Evolutionary conservation across 2,797 vertebrate species (phyloP).

Genomic region (Vireo griseus): DNA sequence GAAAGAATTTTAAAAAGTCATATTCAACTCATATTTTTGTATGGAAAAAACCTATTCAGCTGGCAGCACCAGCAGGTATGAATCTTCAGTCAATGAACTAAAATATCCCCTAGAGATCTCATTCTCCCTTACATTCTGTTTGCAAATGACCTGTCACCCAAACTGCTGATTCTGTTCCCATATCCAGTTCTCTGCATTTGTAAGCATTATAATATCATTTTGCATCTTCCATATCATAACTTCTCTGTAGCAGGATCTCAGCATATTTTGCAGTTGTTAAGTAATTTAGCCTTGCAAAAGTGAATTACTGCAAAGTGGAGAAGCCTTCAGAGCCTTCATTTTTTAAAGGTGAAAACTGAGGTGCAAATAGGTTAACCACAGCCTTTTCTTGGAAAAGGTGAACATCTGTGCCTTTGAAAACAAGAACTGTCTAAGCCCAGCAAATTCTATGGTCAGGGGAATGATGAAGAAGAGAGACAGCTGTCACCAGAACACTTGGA

Average conservation of each 20-base stretch:
- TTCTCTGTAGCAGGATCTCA: background rate
- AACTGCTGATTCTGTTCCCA: background rate
- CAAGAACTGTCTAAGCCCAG: background rate
- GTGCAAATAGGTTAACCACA: background rate
- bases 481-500: background rate
- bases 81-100: background rate
- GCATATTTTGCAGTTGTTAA: background rate
- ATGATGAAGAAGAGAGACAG: background rate
- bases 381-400: background rate
- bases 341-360: background rate
- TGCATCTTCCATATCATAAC: background rate
- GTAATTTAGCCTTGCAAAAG: background rate
- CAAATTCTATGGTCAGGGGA: background rate
- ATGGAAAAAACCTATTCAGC: background rate
- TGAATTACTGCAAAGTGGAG: background rate
- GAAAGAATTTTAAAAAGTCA: background rate
- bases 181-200: background rate
- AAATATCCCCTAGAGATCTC: background rate
- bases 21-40: background rate
- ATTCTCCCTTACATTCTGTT: background rate
- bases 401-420: background rate
- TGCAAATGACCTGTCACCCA: conserved; percentile 14
- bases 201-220: background rate
- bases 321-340: background rate
- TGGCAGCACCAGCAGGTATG: background rate